Evolutionary conservation across 1,140 invertebrate species (phyloP).

Genomic region (Samia ricini): DNA sequence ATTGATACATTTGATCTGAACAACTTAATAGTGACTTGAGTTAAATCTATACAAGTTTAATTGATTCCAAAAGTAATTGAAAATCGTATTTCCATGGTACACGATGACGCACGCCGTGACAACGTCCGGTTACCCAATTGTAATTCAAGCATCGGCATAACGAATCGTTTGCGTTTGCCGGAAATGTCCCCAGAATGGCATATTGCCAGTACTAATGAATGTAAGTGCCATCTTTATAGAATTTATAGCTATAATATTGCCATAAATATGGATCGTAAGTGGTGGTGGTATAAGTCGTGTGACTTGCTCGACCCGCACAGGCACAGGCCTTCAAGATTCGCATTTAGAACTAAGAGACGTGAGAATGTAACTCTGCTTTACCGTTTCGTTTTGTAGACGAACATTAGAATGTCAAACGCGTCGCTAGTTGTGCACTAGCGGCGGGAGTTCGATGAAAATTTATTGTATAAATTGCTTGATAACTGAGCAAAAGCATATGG

Average conservation of each 20-base stretch:
- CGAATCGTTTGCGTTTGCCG: constrained; percentile 51
- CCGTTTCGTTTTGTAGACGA: constrained; percentile 29
- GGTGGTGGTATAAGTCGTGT: not conserved
- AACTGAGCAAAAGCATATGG: constrained; percentile 33
- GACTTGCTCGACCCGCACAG: not conserved
- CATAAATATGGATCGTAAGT: constrained; percentile 6
- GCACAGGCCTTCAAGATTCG: constrained; percentile 9
- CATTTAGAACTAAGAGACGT: constrained; percentile 31
- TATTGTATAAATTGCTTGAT: constrained; percentile 37
- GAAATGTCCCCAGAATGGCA: constrained; percentile 61
- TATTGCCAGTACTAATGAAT: constrained; percentile 55
- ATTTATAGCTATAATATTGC: constrained; percentile 38
- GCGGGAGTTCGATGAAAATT: constrained; percentile 34
- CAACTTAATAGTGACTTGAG: not conserved
- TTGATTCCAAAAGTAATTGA: not conserved
- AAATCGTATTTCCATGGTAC: not conserved
- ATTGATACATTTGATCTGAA: not conserved
- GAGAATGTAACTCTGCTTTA: constrained; percentile 38
- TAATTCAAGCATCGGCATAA: constrained; percentile 57
- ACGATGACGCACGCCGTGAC: constrained; percentile 3
- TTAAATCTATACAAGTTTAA: not conserved
- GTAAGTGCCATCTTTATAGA: constrained; percentile 42
- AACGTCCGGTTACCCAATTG: constrained; percentile 28
- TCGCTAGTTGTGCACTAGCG: constrained; percentile 38
- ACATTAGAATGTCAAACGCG: constrained; percentile 46